These are phyloP conservation scores for Oreochromis grahami DNA, from an alignment of 2,797 vertebrate genomes.

Conservation along the genomic window DNA sequence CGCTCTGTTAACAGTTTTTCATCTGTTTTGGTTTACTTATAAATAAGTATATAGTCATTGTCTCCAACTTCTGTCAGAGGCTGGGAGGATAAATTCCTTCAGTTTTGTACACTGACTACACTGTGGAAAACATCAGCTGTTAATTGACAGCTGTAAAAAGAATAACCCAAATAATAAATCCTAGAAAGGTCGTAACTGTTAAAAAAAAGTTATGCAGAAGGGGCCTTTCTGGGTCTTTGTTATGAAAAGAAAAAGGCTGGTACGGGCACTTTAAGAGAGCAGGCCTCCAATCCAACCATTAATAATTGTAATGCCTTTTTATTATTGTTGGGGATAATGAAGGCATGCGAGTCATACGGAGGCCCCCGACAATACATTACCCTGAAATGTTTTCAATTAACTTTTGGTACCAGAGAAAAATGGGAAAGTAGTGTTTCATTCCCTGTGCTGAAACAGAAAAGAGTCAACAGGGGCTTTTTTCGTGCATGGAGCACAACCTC, in stretches of 20 bases:
- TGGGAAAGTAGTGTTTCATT: slow-evolving; percentile 79
- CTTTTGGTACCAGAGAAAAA: slow-evolving; percentile 86
- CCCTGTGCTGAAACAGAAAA: slow-evolving; percentile 86
- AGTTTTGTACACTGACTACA: neutral
- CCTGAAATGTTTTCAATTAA: slow-evolving; percentile 96
- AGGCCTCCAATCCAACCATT: slow-evolving; percentile 76
- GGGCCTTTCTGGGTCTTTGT: slow-evolving; percentile 21
- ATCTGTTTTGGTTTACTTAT: neutral
- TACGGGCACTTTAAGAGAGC: slow-evolving; percentile 74
- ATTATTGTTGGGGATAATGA: slow-evolving; percentile 84
- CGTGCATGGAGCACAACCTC: slow-evolving; percentile 76
- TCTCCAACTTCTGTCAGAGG: neutral
- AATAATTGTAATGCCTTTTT: slow-evolving; percentile 86
- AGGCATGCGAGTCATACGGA: slow-evolving; percentile 72
- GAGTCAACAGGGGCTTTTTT: slow-evolving; percentile 44
- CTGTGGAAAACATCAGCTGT: neutral
- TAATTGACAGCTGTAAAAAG: neutral
- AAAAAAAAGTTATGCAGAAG: neutral
- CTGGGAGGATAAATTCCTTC: neutral
- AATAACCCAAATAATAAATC: slow-evolving; percentile 9
- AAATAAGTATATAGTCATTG: neutral
- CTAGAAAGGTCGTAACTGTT: neutral
- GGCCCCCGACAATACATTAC: slow-evolving; percentile 51
- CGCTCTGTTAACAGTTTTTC: neutral
- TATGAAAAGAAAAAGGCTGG: slow-evolving; percentile 3